Evolutionary conservation across 2,113 vertebrate species (phyloP), one percentile per base, ranked within the genome.

Genomic region (Megaleporinus macrocephalus): DNA sequence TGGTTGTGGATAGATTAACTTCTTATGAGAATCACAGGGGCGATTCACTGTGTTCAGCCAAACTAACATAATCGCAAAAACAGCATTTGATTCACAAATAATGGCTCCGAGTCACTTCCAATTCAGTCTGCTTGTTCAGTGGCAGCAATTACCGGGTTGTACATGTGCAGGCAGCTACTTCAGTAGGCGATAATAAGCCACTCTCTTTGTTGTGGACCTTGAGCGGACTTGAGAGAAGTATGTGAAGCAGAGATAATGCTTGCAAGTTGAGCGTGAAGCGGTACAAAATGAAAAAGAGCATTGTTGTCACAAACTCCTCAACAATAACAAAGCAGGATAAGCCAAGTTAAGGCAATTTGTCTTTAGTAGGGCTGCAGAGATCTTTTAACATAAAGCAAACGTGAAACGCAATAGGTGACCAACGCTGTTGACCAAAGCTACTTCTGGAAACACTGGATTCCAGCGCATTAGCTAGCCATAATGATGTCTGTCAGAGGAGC

Each of bases 121-220:
- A 90, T 94, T 91, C 85, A 84, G 82, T 93, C 88, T 82, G 86
- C 89, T 86, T 88, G 91, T 89, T 90, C 86, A 88, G 80, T 78
- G 85, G 87, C 86, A 87, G 90, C 87, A 91, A 90, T 93, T 92
- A 91, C 86, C 13, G 76, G 85, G 86, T 84, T 51, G 84, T 92
- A 91, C 90, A 89, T 92, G 92, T 91, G 90, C 89, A 89, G 87
- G 91, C 91, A 91, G 85, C 89, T 91, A 79, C 88, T 89, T 84
- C 80, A 85, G 84, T 88, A 90, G 87, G 89, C 86, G 90, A 91
- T 92, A 91, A 92, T 92, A 92, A 92, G 90, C 91, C 88, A 87
- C 88, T 90, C 89, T 89, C 92, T 91, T 93, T 92, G 92, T 93
- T 92, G 91, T 86, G 81, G 89, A 91, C 87, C 88, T 84, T 91